These are phyloP conservation scores for Dynastes hyllus DNA, from an alignment of 2,888 invertebrate genomes.

Conservation along the genomic window DNA sequence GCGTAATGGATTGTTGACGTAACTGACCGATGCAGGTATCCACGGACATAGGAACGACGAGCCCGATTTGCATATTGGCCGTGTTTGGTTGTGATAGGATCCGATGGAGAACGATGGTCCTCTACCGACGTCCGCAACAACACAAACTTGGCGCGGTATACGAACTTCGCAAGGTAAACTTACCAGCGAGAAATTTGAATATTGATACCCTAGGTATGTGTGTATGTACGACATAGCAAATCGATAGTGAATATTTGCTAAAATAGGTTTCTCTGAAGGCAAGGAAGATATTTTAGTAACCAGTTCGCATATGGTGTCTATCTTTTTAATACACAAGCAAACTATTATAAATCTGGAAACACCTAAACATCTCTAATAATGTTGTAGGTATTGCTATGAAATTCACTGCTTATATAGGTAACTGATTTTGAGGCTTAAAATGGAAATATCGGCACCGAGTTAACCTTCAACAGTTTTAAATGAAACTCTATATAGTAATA, in stretches of 20 bases:
- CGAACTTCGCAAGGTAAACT: conserved; percentile 57
- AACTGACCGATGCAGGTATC: conserved; percentile 71
- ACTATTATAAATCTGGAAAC: too few relatives aligned
- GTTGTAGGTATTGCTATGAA: too few relatives aligned
- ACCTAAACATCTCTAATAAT: too few relatives aligned
- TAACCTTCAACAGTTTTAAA: too few relatives aligned
- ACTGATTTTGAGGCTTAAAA: too few relatives aligned
- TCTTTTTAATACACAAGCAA: too few relatives aligned
- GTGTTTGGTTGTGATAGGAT: conserved; percentile 70
- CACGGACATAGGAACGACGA: conserved; percentile 46
- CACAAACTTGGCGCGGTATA: conserved; percentile 65
- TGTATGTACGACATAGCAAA: neutral
- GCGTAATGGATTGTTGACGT: conserved; percentile 70
- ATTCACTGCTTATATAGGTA: too few relatives aligned
- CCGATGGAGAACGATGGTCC: conserved; percentile 58
- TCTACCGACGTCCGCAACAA: conserved; percentile 62
- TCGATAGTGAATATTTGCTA: neutral
- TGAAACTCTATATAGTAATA: too few relatives aligned
- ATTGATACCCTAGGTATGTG: conserved; percentile 62
- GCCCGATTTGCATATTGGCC: conserved; percentile 68
- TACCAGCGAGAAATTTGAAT: conserved; percentile 65
- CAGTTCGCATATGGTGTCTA: too few relatives aligned
- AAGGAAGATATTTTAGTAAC: neutral
- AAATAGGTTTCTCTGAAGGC: neutral
- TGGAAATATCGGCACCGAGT: too few relatives aligned